Evolutionary conservation across 2,113 vertebrate species (phyloP).

Genomic region (Myrmecobius fasciatus): DNA sequence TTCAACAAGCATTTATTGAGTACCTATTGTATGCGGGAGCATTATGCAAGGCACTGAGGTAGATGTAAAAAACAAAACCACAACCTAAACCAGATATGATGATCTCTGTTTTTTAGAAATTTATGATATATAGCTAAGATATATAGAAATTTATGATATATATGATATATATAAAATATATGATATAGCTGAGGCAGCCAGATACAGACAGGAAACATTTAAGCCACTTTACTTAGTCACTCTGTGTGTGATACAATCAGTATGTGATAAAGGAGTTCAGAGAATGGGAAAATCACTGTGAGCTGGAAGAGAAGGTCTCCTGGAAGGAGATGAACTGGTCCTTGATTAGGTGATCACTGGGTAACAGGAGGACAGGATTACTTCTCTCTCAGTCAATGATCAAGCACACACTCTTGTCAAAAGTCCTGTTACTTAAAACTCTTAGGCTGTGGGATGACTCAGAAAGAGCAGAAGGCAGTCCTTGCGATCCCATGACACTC

Average conservation of each 20-base stretch:
- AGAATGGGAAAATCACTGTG: accelerated
- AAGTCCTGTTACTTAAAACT: background rate
- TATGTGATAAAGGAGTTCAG: background rate
- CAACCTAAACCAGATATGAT: background rate
- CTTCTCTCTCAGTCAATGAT: background rate
- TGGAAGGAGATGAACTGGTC: background rate
- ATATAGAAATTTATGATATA: background rate
- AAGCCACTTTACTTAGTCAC: background rate
- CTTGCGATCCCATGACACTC: background rate
- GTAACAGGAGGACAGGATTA: background rate
- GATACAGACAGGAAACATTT: background rate
- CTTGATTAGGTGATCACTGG: background rate
- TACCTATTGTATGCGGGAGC: background rate
- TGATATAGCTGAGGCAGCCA: background rate
- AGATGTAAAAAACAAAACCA: background rate
- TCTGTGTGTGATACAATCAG: background rate
- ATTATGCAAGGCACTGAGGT: background rate
- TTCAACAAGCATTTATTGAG: background rate
- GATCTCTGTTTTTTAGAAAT: background rate
- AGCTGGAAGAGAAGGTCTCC: background rate
- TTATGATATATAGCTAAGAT: too few relatives aligned
- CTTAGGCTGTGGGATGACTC: background rate
- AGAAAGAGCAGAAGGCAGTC: background rate
- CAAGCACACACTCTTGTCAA: background rate
- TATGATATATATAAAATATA: too few relatives aligned